Conservation (phyloP, 2,113 vertebrate species). For the Mormoops blainvillei region DNA sequence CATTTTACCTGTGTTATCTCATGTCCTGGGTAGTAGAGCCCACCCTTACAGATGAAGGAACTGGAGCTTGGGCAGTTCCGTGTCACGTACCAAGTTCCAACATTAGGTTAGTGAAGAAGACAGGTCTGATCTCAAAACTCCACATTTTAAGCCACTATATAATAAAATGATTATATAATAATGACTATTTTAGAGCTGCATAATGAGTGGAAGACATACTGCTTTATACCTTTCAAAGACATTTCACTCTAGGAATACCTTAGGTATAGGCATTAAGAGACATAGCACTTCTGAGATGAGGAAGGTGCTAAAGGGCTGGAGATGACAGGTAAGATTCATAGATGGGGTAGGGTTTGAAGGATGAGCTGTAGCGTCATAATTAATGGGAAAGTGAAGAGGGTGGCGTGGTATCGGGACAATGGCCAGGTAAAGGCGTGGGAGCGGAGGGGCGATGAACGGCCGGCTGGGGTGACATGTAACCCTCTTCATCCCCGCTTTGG, state of each 20-base stretch:
- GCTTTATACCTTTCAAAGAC: neutral
- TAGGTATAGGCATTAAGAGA: neutral
- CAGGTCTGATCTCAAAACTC: neutral
- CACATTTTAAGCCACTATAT: neutral
- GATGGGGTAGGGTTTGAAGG: neutral
- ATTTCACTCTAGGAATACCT: neutral
- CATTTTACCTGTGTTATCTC: neutral
- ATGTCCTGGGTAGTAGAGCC: fast-evolving
- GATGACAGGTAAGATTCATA: neutral
- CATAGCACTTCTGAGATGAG: neutral
- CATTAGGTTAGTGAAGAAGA: neutral
- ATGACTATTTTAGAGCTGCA: neutral
- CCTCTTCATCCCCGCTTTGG: neutral
- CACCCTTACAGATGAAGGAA: neutral
- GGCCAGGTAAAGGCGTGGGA: neutral
- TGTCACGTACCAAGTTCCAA: neutral
- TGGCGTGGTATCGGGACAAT: neutral
- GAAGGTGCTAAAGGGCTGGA: neutral
- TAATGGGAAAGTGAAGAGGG: neutral
- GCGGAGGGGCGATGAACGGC: neutral
- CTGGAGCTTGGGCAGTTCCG: neutral
- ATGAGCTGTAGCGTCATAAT: neutral
- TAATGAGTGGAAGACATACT: neutral
- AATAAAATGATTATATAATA: neutral
- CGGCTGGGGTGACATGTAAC: neutral